Evolutionary conservation across 1,140 invertebrate species (phyloP), one percentile per base, ranked within the genome.

Genomic region (Mya arenaria): DNA sequence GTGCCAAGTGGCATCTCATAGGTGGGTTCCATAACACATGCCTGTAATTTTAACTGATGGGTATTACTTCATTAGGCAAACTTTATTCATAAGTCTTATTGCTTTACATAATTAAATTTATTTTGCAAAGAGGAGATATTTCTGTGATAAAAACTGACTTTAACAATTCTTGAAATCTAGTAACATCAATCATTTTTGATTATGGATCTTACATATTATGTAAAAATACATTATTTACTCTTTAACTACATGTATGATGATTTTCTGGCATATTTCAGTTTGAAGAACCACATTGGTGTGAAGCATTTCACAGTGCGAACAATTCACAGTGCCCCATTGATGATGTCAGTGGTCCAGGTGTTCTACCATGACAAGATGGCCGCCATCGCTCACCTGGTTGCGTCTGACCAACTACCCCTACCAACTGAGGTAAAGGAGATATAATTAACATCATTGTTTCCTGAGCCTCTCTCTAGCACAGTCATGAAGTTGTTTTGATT

Each of bases 1-100:
- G 30, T 91, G 89, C 80, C 37, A 87, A 30, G 91, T 92, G 17
- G 91, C 90, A 10, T 85, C 86, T 32, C 91, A 92, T 75, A 87
- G 84, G 90, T 91, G 81, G 66, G 68, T 90, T n/a, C n/a, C n/a
- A n/a, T n/a, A n/a, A n/a, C n/a, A n/a, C n/a, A n/a, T n/a, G n/a
- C n/a, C n/a, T n/a, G n/a, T n/a, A n/a, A n/a, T n/a, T n/a, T n/a
- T n/a, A n/a, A n/a, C n/a, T n/a, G n/a, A n/a, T n/a, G n/a, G n/a
- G n/a, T n/a, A n/a, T n/a, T n/a, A n/a, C n/a, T n/a, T n/a, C n/a
- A n/a, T n/a, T n/a, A n/a, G n/a, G n/a, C n/a, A n/a, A n/a, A n/a
- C n/a, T n/a, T n/a, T n/a, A n/a, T n/a, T n/a, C n/a, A n/a, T n/a
- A n/a, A n/a, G n/a, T n/a, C n/a, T n/a, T n/a, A 44, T 41, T 69